Conservation (phyloP, 2,797 vertebrate genomes). For the Myotis pilosus region DNA sequence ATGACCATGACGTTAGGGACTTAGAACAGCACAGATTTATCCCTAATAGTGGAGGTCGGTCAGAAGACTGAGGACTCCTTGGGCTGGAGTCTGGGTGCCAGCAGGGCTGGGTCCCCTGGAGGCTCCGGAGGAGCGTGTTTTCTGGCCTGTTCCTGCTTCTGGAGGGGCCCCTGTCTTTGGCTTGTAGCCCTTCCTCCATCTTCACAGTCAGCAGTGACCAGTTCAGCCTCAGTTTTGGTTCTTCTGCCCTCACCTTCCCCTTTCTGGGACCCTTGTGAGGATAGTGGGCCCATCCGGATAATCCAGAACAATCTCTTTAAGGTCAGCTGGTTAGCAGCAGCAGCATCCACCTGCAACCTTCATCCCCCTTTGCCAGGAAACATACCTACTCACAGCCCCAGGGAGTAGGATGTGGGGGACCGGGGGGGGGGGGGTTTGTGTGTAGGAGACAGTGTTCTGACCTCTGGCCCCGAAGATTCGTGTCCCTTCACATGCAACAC, state of each 20-base stretch:
- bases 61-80: neutral
- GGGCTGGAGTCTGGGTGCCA: neutral
- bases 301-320: neutral
- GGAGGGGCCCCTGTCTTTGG: neutral
- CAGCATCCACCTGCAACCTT: neutral
- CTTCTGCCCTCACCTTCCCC: neutral
- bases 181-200: neutral
- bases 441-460: neutral
- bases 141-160: neutral
- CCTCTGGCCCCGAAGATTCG: neutral
- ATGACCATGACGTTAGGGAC: too few relatives aligned
- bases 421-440: too few relatives aligned
- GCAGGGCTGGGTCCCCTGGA: neutral
- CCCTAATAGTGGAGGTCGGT: neutral
- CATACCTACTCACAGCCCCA: too few relatives aligned
- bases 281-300: neutral
- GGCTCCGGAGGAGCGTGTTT: neutral
- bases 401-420: accelerated
- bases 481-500: neutral
- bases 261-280: neutral
- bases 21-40: neutral
- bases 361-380: neutral
- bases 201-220: neutral
- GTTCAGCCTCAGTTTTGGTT: neutral
- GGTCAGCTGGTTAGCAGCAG: neutral